These are phyloP conservation scores for Charaxes varanes DNA, from an alignment of 1,140 invertebrate genomes.

Conservation along the genomic window DNA sequence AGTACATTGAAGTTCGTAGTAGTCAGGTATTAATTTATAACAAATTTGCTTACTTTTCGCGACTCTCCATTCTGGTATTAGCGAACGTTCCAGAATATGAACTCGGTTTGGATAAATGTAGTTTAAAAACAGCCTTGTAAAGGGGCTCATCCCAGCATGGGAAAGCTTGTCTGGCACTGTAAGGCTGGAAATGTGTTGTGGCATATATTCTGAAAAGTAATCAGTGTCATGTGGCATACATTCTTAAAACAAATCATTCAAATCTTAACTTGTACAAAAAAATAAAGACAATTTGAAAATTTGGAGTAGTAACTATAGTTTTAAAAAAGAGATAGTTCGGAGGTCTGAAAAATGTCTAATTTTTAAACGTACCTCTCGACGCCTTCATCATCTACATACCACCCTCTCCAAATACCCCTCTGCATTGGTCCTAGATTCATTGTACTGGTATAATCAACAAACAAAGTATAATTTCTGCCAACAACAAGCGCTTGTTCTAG, in stretches of 20 bases:
- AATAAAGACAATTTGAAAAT: too few species aligned
- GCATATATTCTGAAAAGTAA: constrained; percentile 74
- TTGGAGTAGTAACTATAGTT: too few species aligned
- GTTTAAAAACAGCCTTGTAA: constrained; percentile 85
- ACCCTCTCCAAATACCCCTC: constrained; percentile 59
- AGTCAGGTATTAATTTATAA: constrained; percentile 8
- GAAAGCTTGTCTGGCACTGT: constrained; percentile 88
- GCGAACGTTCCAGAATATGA: constrained; percentile 72
- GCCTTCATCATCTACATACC: constrained; percentile 46
- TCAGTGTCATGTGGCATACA: too few species aligned
- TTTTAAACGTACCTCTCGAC: constrained; percentile 47
- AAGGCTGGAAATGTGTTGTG: constrained; percentile 88
- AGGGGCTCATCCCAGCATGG: constrained; percentile 93
- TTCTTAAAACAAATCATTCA: too few species aligned
- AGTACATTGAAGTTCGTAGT: too few species aligned
- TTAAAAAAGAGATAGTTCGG: too few species aligned
- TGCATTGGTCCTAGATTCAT: constrained; percentile 67
- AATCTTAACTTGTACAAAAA: too few species aligned
- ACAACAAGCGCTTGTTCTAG: constrained; percentile 25
- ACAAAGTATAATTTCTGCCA: constrained; percentile 39
- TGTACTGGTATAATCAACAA: constrained; percentile 42
- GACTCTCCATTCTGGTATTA: constrained; percentile 34
- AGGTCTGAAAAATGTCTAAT: too few species aligned
- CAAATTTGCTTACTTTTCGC: constrained; percentile 28
- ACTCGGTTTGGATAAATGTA: constrained; percentile 77